Conservation (phyloP, 2,797 vertebrate species). For the Poecilia velifera region DNA sequence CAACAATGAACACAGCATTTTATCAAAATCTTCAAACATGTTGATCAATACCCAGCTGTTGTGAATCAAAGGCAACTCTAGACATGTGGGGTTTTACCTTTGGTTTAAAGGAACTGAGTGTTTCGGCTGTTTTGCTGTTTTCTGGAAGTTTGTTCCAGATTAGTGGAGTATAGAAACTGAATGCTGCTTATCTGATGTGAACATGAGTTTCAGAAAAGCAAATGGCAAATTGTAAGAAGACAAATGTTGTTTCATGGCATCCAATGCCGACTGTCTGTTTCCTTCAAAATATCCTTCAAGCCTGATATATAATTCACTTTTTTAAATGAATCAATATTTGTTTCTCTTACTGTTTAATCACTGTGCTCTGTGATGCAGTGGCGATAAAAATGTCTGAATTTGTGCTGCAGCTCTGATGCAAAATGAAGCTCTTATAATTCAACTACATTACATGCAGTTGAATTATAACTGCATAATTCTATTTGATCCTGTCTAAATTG, state of each 20-base stretch:
- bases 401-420: not conserved
- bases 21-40: too few species aligned
- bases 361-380: not conserved
- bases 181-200: not conserved
- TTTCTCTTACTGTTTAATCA: not conserved
- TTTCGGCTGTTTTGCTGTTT: too few species aligned
- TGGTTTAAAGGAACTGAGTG: too few species aligned
- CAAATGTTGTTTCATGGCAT: too few species aligned
- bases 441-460: not conserved
- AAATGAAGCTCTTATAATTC: not conserved
- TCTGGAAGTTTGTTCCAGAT: too few species aligned
- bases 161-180: too few species aligned
- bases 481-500: too few species aligned
- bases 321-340: not conserved
- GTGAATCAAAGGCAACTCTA: too few species aligned
- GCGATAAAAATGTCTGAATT: not conserved
- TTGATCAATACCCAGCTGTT: too few species aligned
- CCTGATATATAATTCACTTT: not conserved
- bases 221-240: not conserved
- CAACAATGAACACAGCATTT: too few species aligned
- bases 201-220: not conserved
- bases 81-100: too few species aligned
- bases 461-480: too few species aligned
- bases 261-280: not conserved
- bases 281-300: not conserved